phyloP scores from a whole-genome alignment of 2,113 vertebrate species.

The Carassius gibelio region DNA sequence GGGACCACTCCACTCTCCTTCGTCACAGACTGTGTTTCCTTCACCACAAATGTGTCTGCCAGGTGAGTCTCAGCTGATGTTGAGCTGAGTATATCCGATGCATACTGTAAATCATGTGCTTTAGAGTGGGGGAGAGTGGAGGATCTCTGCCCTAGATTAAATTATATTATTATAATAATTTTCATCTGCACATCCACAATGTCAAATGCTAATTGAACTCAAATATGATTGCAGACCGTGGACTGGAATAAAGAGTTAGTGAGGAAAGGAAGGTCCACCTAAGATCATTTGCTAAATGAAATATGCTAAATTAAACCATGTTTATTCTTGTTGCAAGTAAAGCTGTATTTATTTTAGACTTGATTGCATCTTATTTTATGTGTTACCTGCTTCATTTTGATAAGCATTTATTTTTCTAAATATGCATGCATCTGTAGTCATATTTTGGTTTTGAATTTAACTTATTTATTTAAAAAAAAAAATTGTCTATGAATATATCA shows the following conservation, averaged over 20 bases:
- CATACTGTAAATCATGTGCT: too few species aligned
- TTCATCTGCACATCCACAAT: constrained; percentile 2
- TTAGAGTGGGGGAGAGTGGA: not conserved
- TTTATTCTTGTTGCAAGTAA: not conserved
- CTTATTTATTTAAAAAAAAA: not conserved
- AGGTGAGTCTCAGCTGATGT: constrained; percentile 74
- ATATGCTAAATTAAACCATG: too few species aligned
- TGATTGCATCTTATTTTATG: not conserved
- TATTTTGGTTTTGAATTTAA: not conserved
- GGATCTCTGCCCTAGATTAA: not conserved
- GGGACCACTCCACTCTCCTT: constrained; percentile 96
- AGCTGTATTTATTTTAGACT: not conserved
- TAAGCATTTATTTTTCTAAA: not conserved
- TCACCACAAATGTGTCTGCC: constrained; percentile 99
- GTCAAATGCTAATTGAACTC: not conserved
- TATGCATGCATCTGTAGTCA: not conserved
- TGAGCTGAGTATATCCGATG: too few species aligned
- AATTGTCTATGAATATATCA: not conserved
- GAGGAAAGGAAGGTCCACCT: not conserved
- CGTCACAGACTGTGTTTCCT: constrained; percentile 93
- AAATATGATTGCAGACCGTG: not conserved
- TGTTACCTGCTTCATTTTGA: not conserved
- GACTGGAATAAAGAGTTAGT: not conserved
- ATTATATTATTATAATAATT: not conserved
- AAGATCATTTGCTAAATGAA: not conserved